Evolutionary conservation across 2,797 vertebrate genomes (phyloP).

Genomic region (Moxostoma hubbsi): DNA sequence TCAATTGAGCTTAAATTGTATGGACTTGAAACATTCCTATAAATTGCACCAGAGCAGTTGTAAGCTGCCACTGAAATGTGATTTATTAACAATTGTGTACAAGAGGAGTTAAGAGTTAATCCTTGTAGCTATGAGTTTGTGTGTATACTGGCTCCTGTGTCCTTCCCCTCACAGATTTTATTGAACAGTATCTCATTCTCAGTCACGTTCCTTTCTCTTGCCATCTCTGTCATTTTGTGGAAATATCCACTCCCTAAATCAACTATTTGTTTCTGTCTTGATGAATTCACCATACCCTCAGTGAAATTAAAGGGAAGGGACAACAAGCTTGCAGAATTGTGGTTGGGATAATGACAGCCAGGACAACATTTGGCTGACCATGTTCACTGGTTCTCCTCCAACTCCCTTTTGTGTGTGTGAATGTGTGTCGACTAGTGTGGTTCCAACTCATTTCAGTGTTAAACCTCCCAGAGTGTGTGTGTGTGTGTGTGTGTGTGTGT

Average conservation of each 20-base stretch:
- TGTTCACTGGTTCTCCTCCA: slow-evolving; percentile 34
- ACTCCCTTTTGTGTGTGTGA: slow-evolving; percentile 29
- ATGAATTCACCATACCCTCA: slow-evolving; percentile 39
- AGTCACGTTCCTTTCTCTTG: neutral
- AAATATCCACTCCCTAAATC: slow-evolving; percentile 30
- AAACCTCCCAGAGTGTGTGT: slow-evolving; percentile 18
- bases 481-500: slow-evolving; percentile 37
- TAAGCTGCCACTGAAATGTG: slow-evolving; percentile 15
- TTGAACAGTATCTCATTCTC: slow-evolving; percentile 21
- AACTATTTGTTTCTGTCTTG: slow-evolving; percentile 25
- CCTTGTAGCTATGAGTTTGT: slow-evolving; percentile 9
- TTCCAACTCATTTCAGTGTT: slow-evolving; percentile 42
- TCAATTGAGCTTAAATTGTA: neutral
- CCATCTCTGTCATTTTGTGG: slow-evolving; percentile 11
- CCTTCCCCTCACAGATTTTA: slow-evolving; percentile 41
- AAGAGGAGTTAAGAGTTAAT: slow-evolving; percentile 4
- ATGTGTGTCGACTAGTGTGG: slow-evolving; percentile 30
- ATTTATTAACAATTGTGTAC: slow-evolving; percentile 3
- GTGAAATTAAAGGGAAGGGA: slow-evolving; percentile 34
- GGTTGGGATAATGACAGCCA: slow-evolving; percentile 35
- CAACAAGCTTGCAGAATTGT: slow-evolving; percentile 30
- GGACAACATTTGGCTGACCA: slow-evolving; percentile 45
- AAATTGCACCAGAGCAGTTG: neutral
- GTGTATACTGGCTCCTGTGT: neutral
- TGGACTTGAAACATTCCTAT: neutral